Evolutionary conservation across 2,888 invertebrate species (phyloP).

Genomic region (Diarsia rubi): DNA sequence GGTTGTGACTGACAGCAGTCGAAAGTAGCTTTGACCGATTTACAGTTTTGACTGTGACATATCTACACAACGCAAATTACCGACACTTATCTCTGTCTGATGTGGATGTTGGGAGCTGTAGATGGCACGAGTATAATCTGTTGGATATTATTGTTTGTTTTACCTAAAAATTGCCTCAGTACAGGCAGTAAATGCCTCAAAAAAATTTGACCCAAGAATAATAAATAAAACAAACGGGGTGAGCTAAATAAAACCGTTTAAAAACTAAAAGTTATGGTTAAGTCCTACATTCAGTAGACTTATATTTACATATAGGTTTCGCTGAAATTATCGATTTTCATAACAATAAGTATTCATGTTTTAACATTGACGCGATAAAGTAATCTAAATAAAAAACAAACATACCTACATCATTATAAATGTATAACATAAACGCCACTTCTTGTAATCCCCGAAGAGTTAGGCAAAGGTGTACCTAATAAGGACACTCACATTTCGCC

Average conservation of each 20-base stretch:
- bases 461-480: too few species aligned
- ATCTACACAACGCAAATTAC: conserved; percentile 40
- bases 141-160: neutral
- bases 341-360: neutral
- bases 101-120: neutral
- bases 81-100: conserved; percentile 26
- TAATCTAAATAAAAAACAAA: neutral
- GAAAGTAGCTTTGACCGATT: too few species aligned
- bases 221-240: too few species aligned
- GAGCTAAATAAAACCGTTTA: too few species aligned
- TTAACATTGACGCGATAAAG: neutral
- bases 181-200: neutral
- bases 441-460: too few species aligned
- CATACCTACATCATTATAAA: too few species aligned
- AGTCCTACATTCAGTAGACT: neutral
- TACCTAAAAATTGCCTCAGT: neutral
- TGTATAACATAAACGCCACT: too few species aligned
- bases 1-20: too few species aligned
- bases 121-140: neutral
- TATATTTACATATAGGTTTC: neutral
- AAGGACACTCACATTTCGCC: too few species aligned
- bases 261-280: neutral
- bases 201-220: too few species aligned
- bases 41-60: too few species aligned
- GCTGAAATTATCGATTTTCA: neutral